Base-by-base conservation (phyloP, 2,797 vertebrate species). In the Notoglanidium macrostoma region DNA sequence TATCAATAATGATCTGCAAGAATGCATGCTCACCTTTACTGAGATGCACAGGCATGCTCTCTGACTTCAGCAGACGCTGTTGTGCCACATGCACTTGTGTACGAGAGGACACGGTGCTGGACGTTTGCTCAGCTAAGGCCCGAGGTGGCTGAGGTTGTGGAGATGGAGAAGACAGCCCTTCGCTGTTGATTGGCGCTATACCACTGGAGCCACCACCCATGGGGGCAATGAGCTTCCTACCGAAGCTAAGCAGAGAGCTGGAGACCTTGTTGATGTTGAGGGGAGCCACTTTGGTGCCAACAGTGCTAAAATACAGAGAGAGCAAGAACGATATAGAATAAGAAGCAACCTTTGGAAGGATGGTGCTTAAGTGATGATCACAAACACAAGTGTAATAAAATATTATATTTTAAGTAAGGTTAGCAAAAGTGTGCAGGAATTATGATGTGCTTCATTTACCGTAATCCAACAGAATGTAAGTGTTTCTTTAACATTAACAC, bases 211-310 rank as follows among this genome's bases (percentile, higher is more conserved):
- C 92, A 0, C 91, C 93, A 19, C 95, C 92, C n/a, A 96, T 96
- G 0, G 98, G 98, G 67, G 96, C 94, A 63, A 99, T 99, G 77
- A 99, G 95, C 93, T 99, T 99, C 88, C 98, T 96, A 87, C 98
- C 98, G 10, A 99, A 98, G 92, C 93, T 99, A 81, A 99, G 90
- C 91, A 99, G 95, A 91, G 98, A 99, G 94, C 95, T 99, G 90
- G 98, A 99, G 61, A 99, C 98, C 91, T 99, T 99, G 94, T 98
- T 99, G 84, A 99, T 99, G 94, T 99, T 99, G 90, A 99, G 94
- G 0, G 98, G 97, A 49, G 97, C 90, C 0, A 96, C 84, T 93
- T 96, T 99, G 70, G 94, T 91, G 85, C 91, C 94, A 77, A 95
- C 92, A 0, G 80, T 26, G 10, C 80, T 82, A 51, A 51, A 49